A percentile compares a stretch with the other conserved stretches of the same genome.
Conservation (phyloP, 2,888 invertebrate species). For the Neoitamus cyanurus region DNA sequence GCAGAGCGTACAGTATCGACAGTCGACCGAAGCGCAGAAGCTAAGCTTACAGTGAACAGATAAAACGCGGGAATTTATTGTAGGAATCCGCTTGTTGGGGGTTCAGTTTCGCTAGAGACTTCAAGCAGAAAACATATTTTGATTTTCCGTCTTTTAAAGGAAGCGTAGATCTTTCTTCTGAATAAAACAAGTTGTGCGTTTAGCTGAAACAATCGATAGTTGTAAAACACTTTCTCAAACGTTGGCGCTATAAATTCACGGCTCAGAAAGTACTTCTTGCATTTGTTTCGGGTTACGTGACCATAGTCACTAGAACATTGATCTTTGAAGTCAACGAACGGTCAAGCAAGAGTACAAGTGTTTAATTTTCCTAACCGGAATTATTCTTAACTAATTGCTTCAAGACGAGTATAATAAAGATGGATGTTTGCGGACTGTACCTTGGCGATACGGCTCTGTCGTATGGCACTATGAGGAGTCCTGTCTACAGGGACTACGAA, state of each 20-base stretch:
- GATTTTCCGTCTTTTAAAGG: not conserved
- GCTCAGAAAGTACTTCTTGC: not conserved
- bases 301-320: conserved; percentile 27
- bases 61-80: conserved; percentile 55
- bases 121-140: conserved; percentile 20
- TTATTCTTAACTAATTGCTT: not conserved
- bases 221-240: not conserved
- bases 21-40: conserved; percentile 49
- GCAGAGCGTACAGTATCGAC: conserved; percentile 40
- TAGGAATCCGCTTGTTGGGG: conserved; percentile 48
- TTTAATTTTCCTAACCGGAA: conserved; percentile 35
- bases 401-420: conserved; percentile 55
- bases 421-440: conserved; percentile 70
- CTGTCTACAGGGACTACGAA: conserved; percentile 69
- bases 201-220: not conserved
- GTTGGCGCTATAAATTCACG: not conserved
- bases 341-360: not conserved
- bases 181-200: not conserved
- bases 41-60: conserved; percentile 39
- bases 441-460: conserved; percentile 69
- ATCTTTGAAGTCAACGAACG: conserved; percentile 42
- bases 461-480: conserved; percentile 67
- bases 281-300: conserved; percentile 15
- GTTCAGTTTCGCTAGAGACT: conserved; percentile 56
- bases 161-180: not conserved